Base-by-base conservation (phyloP, 2,113 vertebrate genomes). In the Eolophus roseicapilla region DNA sequence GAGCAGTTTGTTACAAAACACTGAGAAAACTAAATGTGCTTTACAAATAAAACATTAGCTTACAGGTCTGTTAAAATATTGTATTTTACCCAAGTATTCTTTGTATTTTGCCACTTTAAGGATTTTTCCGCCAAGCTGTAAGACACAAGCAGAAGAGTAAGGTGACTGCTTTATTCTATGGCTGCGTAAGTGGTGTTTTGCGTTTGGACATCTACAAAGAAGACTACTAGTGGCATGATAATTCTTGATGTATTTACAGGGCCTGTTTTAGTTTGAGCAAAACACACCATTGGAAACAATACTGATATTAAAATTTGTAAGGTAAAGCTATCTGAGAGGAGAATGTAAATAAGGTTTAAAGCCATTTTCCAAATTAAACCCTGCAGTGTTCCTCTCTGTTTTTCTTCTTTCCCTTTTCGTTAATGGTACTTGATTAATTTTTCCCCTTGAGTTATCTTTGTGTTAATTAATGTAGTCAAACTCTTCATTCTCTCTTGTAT, bases 401-500 rank as follows among this genome's bases (percentile, higher is more conserved):
- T 93, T 84, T 29, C 15, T 70, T 67, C 43, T 43, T 75, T 68
- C 17, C 28, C 43, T 91, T 93, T 84, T 78, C 62, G 18, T 71
- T 84, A 59, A 41, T 53, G 35, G 21, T 69, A 46, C 46, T 92
- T 90, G 68, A 92, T 95, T 92, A 90, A 41, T 94, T 92, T 77
- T 82, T 25, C 27, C 80, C 43, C 80, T 78, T 6, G 93, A 93
- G 88, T 71, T 50, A 11, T 86, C 77, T 82, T 84, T 86, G 25
- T 89, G 41, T 82, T 95, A 94, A 94, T 86, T 92, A 93, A 86
- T 19, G 13, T 41, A 33, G 37, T 92, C 70, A 69, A 50, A 53
- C 20, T 94, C 73, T 85, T 55, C 20, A 33, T 78, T 95, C 70
- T 39, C 70, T 73, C 47, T 43, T 88, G 63, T 82, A 53, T 82